Evolutionary conservation across 2,888 invertebrate genomes (phyloP).

Genomic region (Dolichomitus sp.): DNA sequence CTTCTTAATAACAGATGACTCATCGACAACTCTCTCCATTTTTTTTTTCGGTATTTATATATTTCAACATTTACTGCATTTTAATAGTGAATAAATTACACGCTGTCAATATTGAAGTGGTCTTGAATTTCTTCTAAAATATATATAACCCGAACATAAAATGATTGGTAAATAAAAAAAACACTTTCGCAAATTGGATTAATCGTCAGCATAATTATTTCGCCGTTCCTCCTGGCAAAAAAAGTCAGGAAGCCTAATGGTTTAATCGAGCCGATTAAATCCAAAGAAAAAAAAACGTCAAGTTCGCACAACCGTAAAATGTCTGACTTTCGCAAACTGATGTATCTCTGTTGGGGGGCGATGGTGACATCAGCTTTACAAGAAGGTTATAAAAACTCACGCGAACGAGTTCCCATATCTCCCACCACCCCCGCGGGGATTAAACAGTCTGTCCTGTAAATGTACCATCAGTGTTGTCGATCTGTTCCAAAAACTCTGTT

Average conservation of each 20-base stretch:
- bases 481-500: constrained; percentile 15
- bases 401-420: constrained; percentile 24
- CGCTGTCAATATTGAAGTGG: background rate
- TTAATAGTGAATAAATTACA: background rate
- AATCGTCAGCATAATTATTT: background rate
- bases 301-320: background rate
- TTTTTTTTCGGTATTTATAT: background rate
- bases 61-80: background rate
- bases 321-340: background rate
- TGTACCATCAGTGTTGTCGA: background rate
- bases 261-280: background rate
- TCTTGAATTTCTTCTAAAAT: background rate
- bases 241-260: background rate
- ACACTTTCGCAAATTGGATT: background rate
- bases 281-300: background rate
- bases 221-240: background rate
- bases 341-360: background rate
- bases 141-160: background rate
- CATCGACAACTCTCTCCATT: background rate
- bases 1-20: background rate
- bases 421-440: constrained; percentile 28
- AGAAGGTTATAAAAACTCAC: background rate
- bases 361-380: background rate
- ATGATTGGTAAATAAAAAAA: background rate
- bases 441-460: background rate